These are phyloP conservation scores for Myoxocephalus aenaeus DNA, from an alignment of 2,797 vertebrate species.

Conservation along the genomic window DNA sequence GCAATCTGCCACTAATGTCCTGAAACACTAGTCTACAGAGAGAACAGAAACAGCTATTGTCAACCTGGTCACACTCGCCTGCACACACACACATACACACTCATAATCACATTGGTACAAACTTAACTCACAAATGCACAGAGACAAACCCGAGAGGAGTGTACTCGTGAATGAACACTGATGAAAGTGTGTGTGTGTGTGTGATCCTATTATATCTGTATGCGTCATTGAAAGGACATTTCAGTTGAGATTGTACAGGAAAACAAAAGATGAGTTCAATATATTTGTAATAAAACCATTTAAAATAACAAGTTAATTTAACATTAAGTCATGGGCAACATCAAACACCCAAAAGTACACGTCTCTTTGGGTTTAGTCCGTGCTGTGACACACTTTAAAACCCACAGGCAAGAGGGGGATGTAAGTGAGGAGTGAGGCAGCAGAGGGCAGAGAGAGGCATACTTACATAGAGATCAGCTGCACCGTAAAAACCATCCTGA, in stretches of 20 bases:
- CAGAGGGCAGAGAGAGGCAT: constrained; percentile 76
- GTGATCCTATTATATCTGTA: neutral
- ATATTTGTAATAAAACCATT: neutral
- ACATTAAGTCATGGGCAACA: neutral
- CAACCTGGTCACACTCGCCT: constrained; percentile 78
- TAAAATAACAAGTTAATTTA: neutral
- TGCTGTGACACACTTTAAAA: constrained; percentile 74
- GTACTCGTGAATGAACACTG: constrained; percentile 63
- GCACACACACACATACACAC: constrained; percentile 51
- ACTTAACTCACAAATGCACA: constrained; percentile 74
- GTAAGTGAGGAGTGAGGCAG: constrained; percentile 65
- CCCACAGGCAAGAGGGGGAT: constrained; percentile 71
- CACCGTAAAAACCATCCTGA: constrained; percentile 99
- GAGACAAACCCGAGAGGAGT: constrained; percentile 81
- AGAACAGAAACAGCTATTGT: constrained; percentile 88
- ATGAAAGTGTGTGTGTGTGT: constrained; percentile 17
- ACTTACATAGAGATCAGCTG: constrained; percentile 99
- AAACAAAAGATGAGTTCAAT: neutral
- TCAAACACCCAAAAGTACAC: constrained; percentile 62
- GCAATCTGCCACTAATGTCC: constrained; percentile 99
- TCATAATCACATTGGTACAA: constrained; percentile 73
- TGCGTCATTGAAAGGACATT: neutral
- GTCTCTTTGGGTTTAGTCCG: constrained; percentile 73
- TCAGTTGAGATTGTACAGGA: neutral
- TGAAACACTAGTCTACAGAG: constrained; percentile 99